Percentiles rank a stretch among this genome's conserved stretches.
Conservation (phyloP, 2,797 vertebrate genomes). For the Phataginus tetradactyla region DNA sequence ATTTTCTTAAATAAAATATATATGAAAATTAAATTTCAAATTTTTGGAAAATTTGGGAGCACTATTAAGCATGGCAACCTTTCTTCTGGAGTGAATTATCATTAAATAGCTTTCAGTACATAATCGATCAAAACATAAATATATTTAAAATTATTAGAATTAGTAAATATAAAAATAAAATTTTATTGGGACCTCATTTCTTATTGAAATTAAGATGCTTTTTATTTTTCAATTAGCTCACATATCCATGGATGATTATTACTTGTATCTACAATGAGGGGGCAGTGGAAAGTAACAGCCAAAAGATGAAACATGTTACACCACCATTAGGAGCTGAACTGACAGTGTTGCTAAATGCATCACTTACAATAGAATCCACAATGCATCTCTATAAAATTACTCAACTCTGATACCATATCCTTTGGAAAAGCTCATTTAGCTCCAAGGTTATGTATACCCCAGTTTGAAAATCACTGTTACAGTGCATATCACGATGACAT, state of each 20-base stretch:
- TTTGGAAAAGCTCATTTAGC: constrained; percentile 16
- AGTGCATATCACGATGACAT: neutral
- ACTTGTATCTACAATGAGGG: constrained; percentile 24
- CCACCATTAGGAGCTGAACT: neutral
- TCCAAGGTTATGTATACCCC: neutral
- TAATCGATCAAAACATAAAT: constrained; percentile 25
- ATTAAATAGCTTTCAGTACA: neutral
- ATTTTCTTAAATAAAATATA: constrained; percentile 36
- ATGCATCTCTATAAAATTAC: neutral
- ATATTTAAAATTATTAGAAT: constrained; percentile 16
- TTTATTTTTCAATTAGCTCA: constrained; percentile 36
- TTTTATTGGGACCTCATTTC: constrained; percentile 10
- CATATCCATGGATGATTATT: neutral
- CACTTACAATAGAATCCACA: neutral
- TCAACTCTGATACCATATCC: neutral
- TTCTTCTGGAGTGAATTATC: neutral
- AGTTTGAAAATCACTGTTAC: neutral
- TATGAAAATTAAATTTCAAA: constrained; percentile 33
- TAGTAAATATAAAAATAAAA: constrained; percentile 32
- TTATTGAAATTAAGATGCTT: neutral
- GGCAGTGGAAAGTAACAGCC: constrained; percentile 15
- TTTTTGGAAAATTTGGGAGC: constrained; percentile 33
- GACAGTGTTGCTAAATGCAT: constrained; percentile 8
- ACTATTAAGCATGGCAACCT: neutral
- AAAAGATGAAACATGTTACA: neutral